These are phyloP conservation scores for Pollenia amentaria DNA, from an alignment of 2,888 invertebrate species.

Conservation along the genomic window DNA sequence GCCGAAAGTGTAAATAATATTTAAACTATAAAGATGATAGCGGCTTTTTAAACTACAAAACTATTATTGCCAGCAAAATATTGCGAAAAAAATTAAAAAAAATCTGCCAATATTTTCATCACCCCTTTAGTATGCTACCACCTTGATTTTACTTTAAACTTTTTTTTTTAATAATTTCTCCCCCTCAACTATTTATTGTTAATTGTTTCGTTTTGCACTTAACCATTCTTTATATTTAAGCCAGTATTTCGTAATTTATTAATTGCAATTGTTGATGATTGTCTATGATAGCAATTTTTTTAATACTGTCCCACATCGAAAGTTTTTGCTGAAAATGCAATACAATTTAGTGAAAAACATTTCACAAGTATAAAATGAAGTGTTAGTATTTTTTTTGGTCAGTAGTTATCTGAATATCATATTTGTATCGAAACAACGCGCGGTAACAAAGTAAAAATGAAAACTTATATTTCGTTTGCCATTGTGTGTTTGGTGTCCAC, in stretches of 20 bases:
- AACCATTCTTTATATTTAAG: background rate
- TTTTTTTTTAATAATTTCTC: background rate
- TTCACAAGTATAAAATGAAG: slow-evolving; percentile 57
- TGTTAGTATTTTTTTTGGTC: slow-evolving; percentile 19
- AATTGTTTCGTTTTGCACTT: background rate
- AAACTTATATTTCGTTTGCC: slow-evolving; percentile 12
- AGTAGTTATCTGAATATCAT: slow-evolving; percentile 21
- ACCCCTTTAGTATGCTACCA: slow-evolving; percentile 3
- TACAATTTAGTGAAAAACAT: background rate
- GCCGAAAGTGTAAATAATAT: background rate
- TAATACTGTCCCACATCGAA: slow-evolving; percentile 30
- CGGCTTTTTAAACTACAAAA: too few species aligned
- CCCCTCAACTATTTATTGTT: background rate
- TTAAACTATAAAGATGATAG: too few species aligned
- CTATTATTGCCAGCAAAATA: background rate
- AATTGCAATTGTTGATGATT: slow-evolving; percentile 7
- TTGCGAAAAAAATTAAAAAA: background rate
- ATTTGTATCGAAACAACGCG: background rate
- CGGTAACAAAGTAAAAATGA: slow-evolving; percentile 29
- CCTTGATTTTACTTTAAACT: slow-evolving; percentile 6
- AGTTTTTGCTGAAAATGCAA: slow-evolving; percentile 49
- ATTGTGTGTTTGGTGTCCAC: slow-evolving; percentile 19
- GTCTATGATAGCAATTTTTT: slow-evolving; percentile 47
- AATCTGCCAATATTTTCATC: background rate
- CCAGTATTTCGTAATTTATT: slow-evolving; percentile 30